Evolutionary conservation across 2,113 vertebrate species (phyloP), one percentile per base, ranked within the genome.

Genomic region (Salvelinus namaycush): DNA sequence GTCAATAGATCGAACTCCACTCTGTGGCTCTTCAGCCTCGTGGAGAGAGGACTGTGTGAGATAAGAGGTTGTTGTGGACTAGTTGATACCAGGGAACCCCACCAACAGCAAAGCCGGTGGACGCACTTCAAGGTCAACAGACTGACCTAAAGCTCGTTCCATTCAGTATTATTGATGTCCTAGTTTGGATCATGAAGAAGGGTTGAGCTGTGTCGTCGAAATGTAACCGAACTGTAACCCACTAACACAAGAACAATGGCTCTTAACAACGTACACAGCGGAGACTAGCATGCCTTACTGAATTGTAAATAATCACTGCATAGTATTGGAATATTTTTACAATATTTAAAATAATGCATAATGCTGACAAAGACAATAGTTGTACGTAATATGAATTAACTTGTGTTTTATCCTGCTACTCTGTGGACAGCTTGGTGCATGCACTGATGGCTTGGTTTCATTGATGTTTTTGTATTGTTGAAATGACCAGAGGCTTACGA

Each of bases 261-360:
- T 60, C 49, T 73, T 7, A 54, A 54, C 51, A 13, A 26, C 49
- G 60, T 54, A 66, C 60, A 9, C 68, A 39, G 73, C 39, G 9
- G 79, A 60, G 64, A 81, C 73, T 65, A 74, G 89, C 90, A 91
- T 91, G 88, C 91, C 90, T 91, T 91, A 90, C 75, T 70, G 67
- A 83, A 80, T 3, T 83, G 75, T 79, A 84, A 75, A 86, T 76
- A 78, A 79, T 65, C 54, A 85, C 81, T 72, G 87, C 87, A 87
- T 60, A 54, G 77, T 76, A 77, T 66, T 86, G 13, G 75, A 13
- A 80, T 74, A 70, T 82, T 73, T 87, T 88, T 84, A 79, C 76
- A 75, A 77, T 79, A 74, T 76, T 77, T 73, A 76, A 73, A 83
- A 75, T 79, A 73, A 81, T 86, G 81, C 86, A 84, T 84, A 83